A percentile compares a stretch with the other conserved stretches of the same genome.
Conservation (phyloP, 2,888 invertebrate genomes). For the Parnassius smintheus region DNA sequence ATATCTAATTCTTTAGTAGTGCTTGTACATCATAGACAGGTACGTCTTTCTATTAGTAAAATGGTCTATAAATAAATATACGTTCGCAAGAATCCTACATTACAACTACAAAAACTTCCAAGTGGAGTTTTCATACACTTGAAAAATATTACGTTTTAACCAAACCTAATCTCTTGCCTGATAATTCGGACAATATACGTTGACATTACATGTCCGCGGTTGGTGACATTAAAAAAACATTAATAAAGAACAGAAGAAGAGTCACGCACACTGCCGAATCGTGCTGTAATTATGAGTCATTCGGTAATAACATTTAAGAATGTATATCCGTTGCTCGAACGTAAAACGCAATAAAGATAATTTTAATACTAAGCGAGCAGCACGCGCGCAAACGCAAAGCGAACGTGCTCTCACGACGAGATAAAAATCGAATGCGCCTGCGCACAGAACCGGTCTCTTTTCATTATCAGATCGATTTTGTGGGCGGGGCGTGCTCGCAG, state of each 20-base stretch:
- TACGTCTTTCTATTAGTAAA: too few species aligned
- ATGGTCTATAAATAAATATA: too few species aligned
- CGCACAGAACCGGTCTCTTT: conserved; percentile 56
- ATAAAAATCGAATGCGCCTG: conserved; percentile 59
- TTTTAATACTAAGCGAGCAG: conserved; percentile 60
- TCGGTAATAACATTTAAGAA: conserved; percentile 55
- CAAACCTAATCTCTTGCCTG: too few species aligned
- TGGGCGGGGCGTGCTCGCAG: conserved; percentile 59
- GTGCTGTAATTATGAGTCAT: conserved; percentile 45
- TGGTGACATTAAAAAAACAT: too few species aligned
- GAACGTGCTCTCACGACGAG: conserved; percentile 54
- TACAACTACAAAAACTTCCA: too few species aligned
- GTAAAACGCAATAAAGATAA: conserved; percentile 70
- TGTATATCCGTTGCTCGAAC: conserved; percentile 54
- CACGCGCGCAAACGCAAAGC: conserved; percentile 55
- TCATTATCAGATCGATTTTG: conserved; percentile 72
- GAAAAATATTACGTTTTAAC: too few species aligned
- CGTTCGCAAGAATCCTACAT: too few species aligned
- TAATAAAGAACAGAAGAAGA: conserved; percentile 2
- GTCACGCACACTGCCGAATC: conserved; percentile 22
- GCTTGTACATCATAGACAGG: too few species aligned
- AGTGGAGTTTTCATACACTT: too few species aligned
- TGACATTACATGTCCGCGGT: too few species aligned
- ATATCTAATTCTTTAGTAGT: too few species aligned
- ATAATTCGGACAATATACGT: too few species aligned